Evolutionary conservation across 1,140 invertebrate species (phyloP), one percentile per base, ranked within the genome.

Genomic region (Samia ricini): DNA sequence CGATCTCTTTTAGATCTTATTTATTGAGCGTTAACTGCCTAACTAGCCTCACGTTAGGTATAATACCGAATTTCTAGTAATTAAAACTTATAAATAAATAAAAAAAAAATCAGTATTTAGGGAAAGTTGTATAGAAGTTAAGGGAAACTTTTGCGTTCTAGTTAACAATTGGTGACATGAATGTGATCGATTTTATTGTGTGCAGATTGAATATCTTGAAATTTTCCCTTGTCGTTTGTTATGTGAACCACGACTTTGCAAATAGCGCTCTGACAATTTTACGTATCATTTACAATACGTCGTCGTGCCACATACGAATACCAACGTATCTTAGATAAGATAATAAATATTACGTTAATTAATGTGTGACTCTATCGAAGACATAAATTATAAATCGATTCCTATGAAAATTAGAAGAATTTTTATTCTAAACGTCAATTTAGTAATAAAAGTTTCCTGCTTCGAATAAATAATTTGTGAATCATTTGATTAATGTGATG

Each of bases 291-390:
- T 42, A 42, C 33, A 12, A 8, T 42, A 42, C 33, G 33, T 42
- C 15, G 33, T 10, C 33, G 33, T 42, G 33, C 8, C 12, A 42
- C 4, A 15, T 42, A 42, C 12, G 33, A 15, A 15, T 15, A 42
- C 12, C 0, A 42, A 60, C 20, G 50, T 58, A 52, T 59, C 42
- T 58, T 24, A 51, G 64, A 66, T 66, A 61, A 66, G 64, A 58
- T 66, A 58, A 61, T 26, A 10, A 58, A 61, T 26, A 10, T 12
- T 8, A 29, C 7, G 24, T 20, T 65, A 57, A 65, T 61, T 60
- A 52, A 61, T 61, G 18, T 50, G 57, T 19, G 55, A 58, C 57
- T 60, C 62, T 21, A 56, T 20, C 36, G 18, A 21, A 26, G 18
- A 15, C 22, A 21, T 50, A 50, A 52, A 22, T 63, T 63, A 50